These are phyloP conservation scores for Crocodylus rhombifer DNA, from an alignment of 2,797 vertebrate species.

Conservation along the genomic window DNA sequence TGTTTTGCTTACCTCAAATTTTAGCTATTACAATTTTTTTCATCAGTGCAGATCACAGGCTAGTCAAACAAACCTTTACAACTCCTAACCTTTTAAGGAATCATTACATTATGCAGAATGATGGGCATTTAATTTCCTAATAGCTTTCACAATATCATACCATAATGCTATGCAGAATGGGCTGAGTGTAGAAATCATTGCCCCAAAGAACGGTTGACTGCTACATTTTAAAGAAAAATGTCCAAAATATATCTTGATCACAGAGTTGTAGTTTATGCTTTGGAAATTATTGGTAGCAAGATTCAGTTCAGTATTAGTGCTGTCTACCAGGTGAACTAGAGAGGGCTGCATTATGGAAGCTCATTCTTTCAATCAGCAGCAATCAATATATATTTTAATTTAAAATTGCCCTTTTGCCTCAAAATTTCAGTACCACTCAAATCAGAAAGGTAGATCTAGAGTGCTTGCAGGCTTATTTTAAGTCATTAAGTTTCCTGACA, in stretches of 20 bases:
- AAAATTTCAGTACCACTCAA: slow-evolving; percentile 39
- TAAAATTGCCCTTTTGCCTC: slow-evolving; percentile 44
- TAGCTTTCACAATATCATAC: neutral
- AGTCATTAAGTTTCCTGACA: slow-evolving; percentile 49
- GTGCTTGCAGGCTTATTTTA: slow-evolving; percentile 56
- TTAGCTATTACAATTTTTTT: slow-evolving; percentile 16
- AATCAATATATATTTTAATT: slow-evolving; percentile 36
- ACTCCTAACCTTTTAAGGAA: slow-evolving; percentile 9
- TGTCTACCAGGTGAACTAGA: neutral
- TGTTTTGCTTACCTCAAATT: neutral
- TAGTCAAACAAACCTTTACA: slow-evolving; percentile 17
- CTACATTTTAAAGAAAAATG: neutral
- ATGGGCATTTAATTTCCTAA: neutral
- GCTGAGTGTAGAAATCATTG: neutral
- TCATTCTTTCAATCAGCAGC: slow-evolving; percentile 36
- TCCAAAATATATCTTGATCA: slow-evolving; percentile 2
- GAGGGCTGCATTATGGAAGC: slow-evolving; percentile 7
- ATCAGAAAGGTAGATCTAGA: slow-evolving; percentile 36
- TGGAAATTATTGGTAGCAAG: neutral
- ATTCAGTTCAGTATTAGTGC: slow-evolving; percentile 5
- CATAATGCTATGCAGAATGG: neutral
- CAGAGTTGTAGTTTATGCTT: neutral
- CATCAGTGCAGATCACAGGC: neutral
- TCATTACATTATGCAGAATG: neutral
- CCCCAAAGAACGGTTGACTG: neutral